Conservation (phyloP, 2,113 vertebrate genomes). For the Nycticorax nycticorax region DNA sequence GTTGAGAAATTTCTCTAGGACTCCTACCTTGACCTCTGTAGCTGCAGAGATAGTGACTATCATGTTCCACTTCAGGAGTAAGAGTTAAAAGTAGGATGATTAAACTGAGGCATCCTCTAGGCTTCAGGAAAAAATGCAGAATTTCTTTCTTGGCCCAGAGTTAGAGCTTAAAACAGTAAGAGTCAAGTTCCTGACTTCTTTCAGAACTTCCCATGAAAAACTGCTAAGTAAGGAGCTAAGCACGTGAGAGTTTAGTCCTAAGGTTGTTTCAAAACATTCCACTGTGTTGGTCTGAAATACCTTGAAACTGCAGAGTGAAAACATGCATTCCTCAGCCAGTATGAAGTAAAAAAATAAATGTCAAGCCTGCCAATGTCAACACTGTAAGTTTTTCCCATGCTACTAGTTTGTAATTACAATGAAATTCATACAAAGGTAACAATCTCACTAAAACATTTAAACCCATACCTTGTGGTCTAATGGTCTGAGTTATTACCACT, state of each 20-base stretch:
- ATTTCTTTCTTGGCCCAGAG: background rate
- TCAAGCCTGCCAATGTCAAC: slow-evolving; percentile 18
- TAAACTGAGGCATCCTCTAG: background rate
- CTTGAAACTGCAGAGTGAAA: background rate
- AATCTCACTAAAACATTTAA: slow-evolving; percentile 62
- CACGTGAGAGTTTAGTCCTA: background rate
- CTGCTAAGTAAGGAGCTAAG: background rate
- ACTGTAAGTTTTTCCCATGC: background rate
- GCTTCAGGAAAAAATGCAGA: background rate
- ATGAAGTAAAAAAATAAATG: background rate
- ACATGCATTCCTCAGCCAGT: slow-evolving; percentile 10
- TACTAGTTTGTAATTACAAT: slow-evolving; percentile 5
- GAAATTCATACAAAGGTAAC: slow-evolving; percentile 59
- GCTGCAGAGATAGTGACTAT: background rate
- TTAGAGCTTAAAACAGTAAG: background rate
- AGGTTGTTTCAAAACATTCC: background rate
- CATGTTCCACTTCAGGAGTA: background rate
- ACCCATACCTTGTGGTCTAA: slow-evolving; percentile 80
- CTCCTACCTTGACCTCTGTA: background rate
- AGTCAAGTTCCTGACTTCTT: background rate
- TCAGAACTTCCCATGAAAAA: background rate
- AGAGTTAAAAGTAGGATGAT: background rate
- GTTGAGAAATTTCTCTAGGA: background rate
- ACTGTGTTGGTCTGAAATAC: background rate
- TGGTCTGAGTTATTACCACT: slow-evolving; percentile 82